Conservation (phyloP, 2,113 vertebrate genomes). For the Antechinus flavipes region DNA sequence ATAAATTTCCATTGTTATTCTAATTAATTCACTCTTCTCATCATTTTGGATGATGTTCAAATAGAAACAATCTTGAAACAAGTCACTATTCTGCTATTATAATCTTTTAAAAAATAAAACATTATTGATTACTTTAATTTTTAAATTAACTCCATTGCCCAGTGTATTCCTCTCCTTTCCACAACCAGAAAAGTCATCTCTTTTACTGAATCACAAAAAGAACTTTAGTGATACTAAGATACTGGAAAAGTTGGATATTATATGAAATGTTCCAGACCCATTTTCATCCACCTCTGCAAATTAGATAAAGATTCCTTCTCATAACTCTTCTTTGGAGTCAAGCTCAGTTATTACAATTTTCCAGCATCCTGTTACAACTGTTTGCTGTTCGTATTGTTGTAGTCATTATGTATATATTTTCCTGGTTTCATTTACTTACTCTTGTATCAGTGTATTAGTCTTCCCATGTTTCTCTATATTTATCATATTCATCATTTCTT, state of each 20-base stretch:
- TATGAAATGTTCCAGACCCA: neutral
- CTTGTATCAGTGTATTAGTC: neutral
- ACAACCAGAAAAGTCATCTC: neutral
- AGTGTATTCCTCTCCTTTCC: neutral
- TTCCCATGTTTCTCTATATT: neutral
- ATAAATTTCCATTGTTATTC: slow-evolving; percentile 5
- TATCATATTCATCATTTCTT: neutral
- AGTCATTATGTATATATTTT: neutral
- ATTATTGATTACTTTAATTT: neutral
- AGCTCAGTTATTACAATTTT: neutral
- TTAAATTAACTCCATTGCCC: neutral
- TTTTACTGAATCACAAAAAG: neutral
- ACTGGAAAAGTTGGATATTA: neutral
- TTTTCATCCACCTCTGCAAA: neutral
- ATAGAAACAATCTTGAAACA: neutral
- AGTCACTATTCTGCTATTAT: neutral
- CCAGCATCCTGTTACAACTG: neutral
- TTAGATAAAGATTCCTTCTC: neutral
- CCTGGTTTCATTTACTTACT: neutral
- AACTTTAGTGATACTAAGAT: neutral
- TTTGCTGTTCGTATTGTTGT: neutral
- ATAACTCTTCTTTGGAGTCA: neutral
- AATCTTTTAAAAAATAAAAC: neutral
- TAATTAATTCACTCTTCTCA: neutral
- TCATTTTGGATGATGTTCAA: neutral